Evolutionary conservation across 2,113 vertebrate genomes (phyloP), one percentile per base, ranked within the genome.

Genomic region (Vireo altiloquus): DNA sequence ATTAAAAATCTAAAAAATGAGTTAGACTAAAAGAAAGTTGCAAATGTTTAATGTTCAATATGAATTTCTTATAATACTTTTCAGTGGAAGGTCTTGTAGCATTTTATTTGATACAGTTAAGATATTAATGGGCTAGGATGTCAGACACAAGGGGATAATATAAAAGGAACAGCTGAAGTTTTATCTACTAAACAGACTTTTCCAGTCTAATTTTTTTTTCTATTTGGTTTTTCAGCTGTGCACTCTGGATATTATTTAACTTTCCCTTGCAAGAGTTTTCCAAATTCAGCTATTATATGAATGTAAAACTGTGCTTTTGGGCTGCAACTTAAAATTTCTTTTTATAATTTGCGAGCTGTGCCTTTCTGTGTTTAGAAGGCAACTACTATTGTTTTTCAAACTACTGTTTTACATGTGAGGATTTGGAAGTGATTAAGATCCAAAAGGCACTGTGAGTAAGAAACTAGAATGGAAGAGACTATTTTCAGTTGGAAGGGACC

Each of bases 141-240:
- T 78, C 59, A 85, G 89, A 28, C 11, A 3, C 53, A 71, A 71
- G 66, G 56, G 65, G 33, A 40, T 60, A 53, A 21, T 78, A 47
- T 39, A 61, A 79, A 92, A 87, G 20, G 25, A 87, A 42, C 18
- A 85, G 46, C 46, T 72, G 23, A 87, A 90, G 33, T 72, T 90
- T 90, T 92, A 85, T 76, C 69, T 95, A 7, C 82, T 79, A 61
- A 80, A 69, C 79, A 87, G 37, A 82, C 28, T 94, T 92, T 91
- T 94, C 56, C 57, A 57, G 61, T 68, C 33, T 52, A 10, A 5
- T 16, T 53, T 42, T 42, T 42, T 75, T 66, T 46, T 47, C 57
- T 66, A 15, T 3, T 7, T 64, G 24, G 1, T n/a, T 93, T 93
- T 92, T 88, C 50, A 92, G 50, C 18, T 65, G n/a, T 86, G 15